Conservation (phyloP, 2,888 invertebrate genomes). For the Odontocolon sp. region DNA sequence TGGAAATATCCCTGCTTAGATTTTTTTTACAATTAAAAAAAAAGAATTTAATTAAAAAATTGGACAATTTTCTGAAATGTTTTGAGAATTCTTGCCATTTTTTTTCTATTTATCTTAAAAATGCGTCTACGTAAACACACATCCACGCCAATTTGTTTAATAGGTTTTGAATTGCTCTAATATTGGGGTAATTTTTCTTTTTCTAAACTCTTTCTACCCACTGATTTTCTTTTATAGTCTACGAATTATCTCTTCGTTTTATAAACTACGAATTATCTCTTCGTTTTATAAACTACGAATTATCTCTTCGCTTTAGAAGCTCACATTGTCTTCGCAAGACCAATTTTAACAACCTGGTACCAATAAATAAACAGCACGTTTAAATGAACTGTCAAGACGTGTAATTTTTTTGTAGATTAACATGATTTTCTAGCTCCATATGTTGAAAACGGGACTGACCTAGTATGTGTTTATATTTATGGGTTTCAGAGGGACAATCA, state of each 20-base stretch:
- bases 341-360: background rate
- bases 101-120: too few species aligned
- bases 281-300: background rate
- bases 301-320: background rate
- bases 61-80: too few species aligned
- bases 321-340: background rate
- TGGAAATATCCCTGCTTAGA: too few species aligned
- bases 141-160: conserved; percentile 7
- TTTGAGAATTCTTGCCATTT: background rate
- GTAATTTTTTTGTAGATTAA: background rate
- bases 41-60: too few species aligned
- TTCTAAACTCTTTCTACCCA: background rate
- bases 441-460: conserved; percentile 1
- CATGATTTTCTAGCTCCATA: background rate
- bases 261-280: background rate
- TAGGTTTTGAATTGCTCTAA: conserved; percentile 4
- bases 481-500: conserved; percentile 66
- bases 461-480: conserved; percentile 31
- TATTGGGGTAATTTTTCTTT: conserved; percentile 12
- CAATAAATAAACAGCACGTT: too few species aligned
- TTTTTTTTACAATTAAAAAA: too few species aligned
- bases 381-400: too few species aligned
- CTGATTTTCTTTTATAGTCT: background rate
- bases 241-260: background rate
- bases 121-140: background rate